Percentiles rank a stretch among this genome's conserved stretches.
phyloP scores from a whole-genome alignment of 2,888 invertebrate genomes.

The Oithona nana region DNA sequence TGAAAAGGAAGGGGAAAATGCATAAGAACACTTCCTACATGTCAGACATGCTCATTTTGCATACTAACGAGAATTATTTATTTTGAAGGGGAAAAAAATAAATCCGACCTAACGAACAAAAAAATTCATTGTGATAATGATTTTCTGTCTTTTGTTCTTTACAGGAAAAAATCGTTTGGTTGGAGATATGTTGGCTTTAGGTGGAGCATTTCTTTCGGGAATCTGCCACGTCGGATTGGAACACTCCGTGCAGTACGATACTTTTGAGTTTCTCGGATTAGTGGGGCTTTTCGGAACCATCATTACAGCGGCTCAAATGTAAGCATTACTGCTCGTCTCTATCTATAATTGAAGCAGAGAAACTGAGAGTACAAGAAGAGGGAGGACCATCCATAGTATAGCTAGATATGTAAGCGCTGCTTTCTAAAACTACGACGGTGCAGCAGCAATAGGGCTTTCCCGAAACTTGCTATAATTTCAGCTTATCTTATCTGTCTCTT shows the following conservation, averaged over 20 bases:
- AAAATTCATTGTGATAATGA: background rate
- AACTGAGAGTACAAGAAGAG: no score
- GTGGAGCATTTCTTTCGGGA: conserved; percentile 56
- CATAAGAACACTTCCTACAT: no score
- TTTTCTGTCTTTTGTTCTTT: conserved; percentile 24
- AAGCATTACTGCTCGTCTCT: conserved; percentile 30
- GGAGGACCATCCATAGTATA: no score
- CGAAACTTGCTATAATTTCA: no score
- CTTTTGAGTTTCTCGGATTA: conserved; percentile 59
- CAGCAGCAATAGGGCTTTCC: background rate
- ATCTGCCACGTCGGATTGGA: conserved; percentile 60
- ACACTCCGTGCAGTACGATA: conserved; percentile 54
- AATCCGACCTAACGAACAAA: no score
- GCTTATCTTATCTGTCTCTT: no score
- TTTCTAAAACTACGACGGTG: no score
- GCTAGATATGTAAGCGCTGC: no score
- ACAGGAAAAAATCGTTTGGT: conserved; percentile 55
- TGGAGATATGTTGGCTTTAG: conserved; percentile 61
- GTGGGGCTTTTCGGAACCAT: conserved; percentile 60
- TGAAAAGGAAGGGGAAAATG: no score
- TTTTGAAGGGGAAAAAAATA: no score
- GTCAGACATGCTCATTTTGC: no score
- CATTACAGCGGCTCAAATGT: conserved; percentile 57
- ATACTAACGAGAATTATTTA: no score
- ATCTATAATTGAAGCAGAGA: background rate